A percentile compares a stretch with the other conserved stretches of the same genome.
phyloP scores from a whole-genome alignment of 2,113 vertebrate species.

The Paradoxurus hermaphroditus region DNA sequence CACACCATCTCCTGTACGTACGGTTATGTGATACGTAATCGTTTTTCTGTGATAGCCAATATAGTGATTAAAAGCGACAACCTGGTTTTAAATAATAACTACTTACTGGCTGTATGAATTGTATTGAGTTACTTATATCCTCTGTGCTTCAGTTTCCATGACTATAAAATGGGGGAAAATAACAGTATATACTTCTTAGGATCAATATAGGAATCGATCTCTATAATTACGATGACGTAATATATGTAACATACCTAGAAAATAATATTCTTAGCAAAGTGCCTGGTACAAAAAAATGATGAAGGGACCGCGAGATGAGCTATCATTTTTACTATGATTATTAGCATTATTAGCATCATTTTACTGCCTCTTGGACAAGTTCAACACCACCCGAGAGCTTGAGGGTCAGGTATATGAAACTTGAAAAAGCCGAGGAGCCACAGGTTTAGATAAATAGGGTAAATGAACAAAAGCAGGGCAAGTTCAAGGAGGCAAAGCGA shows the following conservation, averaged over 20 bases:
- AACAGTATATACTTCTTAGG: neutral
- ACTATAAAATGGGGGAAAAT: neutral
- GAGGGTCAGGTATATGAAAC: neutral
- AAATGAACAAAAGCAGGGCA: neutral
- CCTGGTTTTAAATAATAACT: neutral
- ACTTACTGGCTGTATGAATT: neutral
- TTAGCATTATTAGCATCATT: neutral
- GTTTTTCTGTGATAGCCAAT: neutral
- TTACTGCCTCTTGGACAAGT: neutral
- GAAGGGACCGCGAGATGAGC: neutral
- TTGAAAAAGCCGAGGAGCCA: neutral
- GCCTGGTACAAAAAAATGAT: neutral
- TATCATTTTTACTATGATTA: neutral
- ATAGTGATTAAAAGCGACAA: neutral
- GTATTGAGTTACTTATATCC: neutral
- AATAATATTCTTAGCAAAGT: neutral
- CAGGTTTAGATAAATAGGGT: neutral
- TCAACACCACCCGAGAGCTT: neutral
- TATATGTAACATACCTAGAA: neutral
- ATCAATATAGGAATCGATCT: neutral
- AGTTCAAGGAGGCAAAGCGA: neutral
- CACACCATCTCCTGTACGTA: neutral
- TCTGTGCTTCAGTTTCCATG: neutral
- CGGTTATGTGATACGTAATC: neutral
- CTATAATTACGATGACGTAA: neutral